A percentile compares a stretch with the other conserved stretches of the same genome.
phyloP scores from a whole-genome alignment of 2,113 vertebrate species.

The Falco punctatus region DNA sequence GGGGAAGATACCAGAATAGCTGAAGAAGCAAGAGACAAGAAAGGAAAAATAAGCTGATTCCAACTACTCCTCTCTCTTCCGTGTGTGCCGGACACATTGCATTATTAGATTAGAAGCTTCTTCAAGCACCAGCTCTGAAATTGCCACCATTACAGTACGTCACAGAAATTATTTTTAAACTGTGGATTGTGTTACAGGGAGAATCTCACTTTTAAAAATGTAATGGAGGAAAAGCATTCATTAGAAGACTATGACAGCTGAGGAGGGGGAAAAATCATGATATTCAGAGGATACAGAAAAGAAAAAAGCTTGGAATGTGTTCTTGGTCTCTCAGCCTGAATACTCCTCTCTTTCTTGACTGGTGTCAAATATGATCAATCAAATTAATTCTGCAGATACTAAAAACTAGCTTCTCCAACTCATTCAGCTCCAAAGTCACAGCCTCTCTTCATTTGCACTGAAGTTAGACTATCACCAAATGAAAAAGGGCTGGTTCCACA shows the following conservation, averaged over 20 bases:
- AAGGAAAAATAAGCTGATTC: conserved; percentile 30
- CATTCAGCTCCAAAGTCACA: conserved; percentile 1
- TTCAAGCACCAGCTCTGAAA: conserved; percentile 48
- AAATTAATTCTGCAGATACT: conserved; percentile 41
- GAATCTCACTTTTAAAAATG: conserved; percentile 38
- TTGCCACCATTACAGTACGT: conserved; percentile 52
- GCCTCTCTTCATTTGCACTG: not conserved
- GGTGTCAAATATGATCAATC: conserved; percentile 52
- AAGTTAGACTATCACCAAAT: not conserved
- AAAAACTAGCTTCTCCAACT: conserved; percentile 10
- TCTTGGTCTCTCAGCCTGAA: conserved; percentile 37
- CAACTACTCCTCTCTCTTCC: not conserved
- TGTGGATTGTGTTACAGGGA: not conserved
- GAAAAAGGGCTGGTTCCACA: not conserved
- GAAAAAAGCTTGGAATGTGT: conserved; percentile 38
- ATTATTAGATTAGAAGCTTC: conserved; percentile 30
- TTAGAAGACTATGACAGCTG: conserved; percentile 38
- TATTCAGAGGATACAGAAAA: not conserved
- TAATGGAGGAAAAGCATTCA: conserved; percentile 39
- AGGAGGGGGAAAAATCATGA: conserved; percentile 16
- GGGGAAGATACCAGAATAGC: conserved; percentile 18
- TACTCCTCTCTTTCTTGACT: conserved; percentile 18
- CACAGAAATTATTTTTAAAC: conserved; percentile 54
- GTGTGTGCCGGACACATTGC: not conserved
- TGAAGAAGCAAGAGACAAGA: conserved; percentile 19